Conservation (phyloP, 2,113 vertebrate genomes). For the Patagioenas fasciata region DNA sequence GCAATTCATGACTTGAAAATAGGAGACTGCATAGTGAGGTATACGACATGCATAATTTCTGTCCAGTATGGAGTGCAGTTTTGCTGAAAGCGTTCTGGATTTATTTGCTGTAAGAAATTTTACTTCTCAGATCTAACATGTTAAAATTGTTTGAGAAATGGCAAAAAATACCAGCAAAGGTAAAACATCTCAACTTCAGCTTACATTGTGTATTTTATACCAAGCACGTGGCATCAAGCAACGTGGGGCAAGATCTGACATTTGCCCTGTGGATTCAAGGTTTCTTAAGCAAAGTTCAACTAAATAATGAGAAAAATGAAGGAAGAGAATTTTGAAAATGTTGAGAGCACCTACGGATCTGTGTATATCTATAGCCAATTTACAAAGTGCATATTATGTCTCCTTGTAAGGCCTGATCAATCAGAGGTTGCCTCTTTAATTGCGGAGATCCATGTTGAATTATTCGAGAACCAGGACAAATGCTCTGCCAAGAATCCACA, state of each 20-base stretch:
- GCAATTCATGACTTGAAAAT: background rate
- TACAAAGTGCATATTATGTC: background rate
- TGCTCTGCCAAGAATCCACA: background rate
- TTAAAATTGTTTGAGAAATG: background rate
- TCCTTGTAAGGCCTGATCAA: background rate
- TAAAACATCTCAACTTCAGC: conserved; percentile 19
- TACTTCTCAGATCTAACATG: background rate
- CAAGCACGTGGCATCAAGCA: background rate
- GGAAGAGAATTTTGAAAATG: background rate
- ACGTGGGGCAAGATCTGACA: background rate
- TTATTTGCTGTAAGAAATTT: background rate
- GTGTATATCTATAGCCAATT: background rate
- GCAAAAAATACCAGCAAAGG: background rate
- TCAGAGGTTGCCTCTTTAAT: background rate
- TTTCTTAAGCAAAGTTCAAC: conserved; percentile 23
- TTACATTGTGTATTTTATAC: background rate
- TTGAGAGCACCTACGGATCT: background rate
- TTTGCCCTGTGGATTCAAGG: background rate
- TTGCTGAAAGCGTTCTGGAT: background rate
- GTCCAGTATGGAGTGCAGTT: background rate
- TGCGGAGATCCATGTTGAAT: background rate
- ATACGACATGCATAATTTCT: accelerated
- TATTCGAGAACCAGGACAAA: background rate
- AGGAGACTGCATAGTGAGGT: background rate
- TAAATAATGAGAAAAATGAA: background rate